Evolutionary conservation across 2,888 invertebrate species (phyloP), one percentile per base, ranked within the genome.

Genomic region (Cremastinae sp.): DNA sequence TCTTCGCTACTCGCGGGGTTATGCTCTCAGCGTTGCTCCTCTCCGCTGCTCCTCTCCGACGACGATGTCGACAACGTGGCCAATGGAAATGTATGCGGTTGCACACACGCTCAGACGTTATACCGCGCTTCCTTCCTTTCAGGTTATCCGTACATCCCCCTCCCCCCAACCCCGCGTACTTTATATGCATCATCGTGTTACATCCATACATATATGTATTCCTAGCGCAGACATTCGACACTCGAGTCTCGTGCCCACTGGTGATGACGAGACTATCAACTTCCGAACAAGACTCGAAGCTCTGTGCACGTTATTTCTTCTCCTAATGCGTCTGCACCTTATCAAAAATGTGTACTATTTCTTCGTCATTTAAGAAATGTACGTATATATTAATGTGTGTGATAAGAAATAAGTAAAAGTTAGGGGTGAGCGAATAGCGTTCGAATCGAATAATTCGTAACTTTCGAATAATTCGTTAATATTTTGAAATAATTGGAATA

Each of bases 201-300:
- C 28, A 2, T 28, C 28, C 5, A 28, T 28, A 2, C 5, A 2
- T 28, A 5, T 28, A 28, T n/a, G n/a, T n/a, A n/a, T n/a, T n/a
- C n/a, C n/a, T n/a, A n/a, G n/a, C n/a, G n/a, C n/a, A n/a, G n/a
- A n/a, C n/a, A n/a, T 28, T 28, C 28, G 28, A 2, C 28, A 28
- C 28, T 68, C 73, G 72, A 74, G 70, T 70, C 66, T 68, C 64
- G 61, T 61, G 68, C 56, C 54, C 45, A 20, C 70, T 49, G 49
- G 61, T 53, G 43, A 41, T 53, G 47, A 43, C 64, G 34, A 34
- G 12, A 28, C 28, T 28, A 28, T 28, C 28, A 5, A 28, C 28
- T 28, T 28, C 28, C 28, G 28, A 28, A 28, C 28, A 5, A 28
- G 28, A 28, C 2, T 28, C 28, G 28, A 28, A 28, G 28, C 28